Evolutionary conservation across 2,888 invertebrate species (phyloP).

Genomic region (Hypena proboscidalis): DNA sequence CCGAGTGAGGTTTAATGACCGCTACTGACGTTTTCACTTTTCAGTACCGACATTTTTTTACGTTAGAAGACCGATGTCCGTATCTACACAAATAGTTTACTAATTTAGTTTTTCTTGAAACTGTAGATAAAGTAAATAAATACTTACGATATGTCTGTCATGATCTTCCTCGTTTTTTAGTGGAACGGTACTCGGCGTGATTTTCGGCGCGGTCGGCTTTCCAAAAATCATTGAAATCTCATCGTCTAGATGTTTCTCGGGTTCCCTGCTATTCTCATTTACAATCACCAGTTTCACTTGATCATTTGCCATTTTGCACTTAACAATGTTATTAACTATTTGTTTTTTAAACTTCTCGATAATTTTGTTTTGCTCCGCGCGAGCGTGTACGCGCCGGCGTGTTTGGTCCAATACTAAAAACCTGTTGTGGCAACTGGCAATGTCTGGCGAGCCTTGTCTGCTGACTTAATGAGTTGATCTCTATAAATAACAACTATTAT

Average conservation of each 20-base stretch:
- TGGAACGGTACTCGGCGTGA: slow-evolving; percentile 31
- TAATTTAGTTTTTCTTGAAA: neutral
- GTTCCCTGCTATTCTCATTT: slow-evolving; percentile 47
- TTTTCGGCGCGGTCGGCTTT: slow-evolving; percentile 48
- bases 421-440: slow-evolving; percentile 4
- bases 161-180: slow-evolving; percentile 50
- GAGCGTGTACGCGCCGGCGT: slow-evolving; percentile 5
- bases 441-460: neutral
- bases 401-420: slow-evolving; percentile 19
- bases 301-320: slow-evolving; percentile 43
- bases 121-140: neutral
- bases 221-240: slow-evolving; percentile 70
- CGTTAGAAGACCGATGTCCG: slow-evolving; percentile 8
- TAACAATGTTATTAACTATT: neutral
- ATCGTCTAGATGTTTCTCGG: slow-evolving; percentile 47
- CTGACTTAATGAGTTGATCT: slow-evolving; percentile 51
- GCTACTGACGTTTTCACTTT: neutral
- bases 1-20: slow-evolving; percentile 7
- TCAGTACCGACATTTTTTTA: slow-evolving; percentile 5
- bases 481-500: slow-evolving; percentile 52
- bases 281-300: slow-evolving; percentile 48
- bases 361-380: slow-evolving; percentile 3
- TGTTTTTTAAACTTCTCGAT: slow-evolving; percentile 1
- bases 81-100: neutral
- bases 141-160: slow-evolving; percentile 42